phyloP scores from a whole-genome alignment of 53 echinoderm and acorn worm genomes.

The Astropecten irregularis region DNA sequence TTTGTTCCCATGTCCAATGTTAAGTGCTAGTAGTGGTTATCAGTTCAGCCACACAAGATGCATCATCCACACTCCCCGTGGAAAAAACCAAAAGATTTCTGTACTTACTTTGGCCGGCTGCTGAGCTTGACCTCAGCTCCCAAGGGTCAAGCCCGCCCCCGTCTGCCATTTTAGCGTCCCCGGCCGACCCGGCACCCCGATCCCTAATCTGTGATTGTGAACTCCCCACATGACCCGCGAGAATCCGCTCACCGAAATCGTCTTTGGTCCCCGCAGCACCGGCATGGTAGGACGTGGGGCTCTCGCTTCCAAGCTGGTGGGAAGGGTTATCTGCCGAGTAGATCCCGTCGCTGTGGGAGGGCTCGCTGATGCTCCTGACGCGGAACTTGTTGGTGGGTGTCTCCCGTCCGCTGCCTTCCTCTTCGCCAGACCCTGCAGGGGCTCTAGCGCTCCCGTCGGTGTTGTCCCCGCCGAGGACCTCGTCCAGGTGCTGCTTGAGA shows the following conservation, averaged over 20 bases:
- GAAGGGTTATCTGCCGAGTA: conserved; percentile 47
- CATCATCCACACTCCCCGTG: neutral
- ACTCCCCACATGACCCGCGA: conserved; percentile 77
- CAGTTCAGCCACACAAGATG: conserved; percentile 1
- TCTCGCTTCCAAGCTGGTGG: conserved; percentile 14
- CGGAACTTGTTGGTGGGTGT: conserved; percentile 41
- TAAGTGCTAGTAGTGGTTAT: conserved; percentile 5
- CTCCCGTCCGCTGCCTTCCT: conserved; percentile 19
- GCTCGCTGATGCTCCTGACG: conserved; percentile 18
- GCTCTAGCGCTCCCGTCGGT: conserved; percentile 32
- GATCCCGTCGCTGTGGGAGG: neutral
- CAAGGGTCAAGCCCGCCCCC: conserved; percentile 71
- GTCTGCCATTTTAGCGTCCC: conserved; percentile 20
- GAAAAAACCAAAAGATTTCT: neutral
- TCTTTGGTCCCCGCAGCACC: conserved; percentile 2
- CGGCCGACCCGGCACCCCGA: conserved; percentile 29
- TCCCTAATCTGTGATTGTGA: conserved; percentile 48
- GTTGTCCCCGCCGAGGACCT: conserved; percentile 84
- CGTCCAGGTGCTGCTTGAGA: conserved; percentile 86
- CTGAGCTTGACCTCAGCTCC: conserved; percentile 63
- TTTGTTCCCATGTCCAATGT: neutral
- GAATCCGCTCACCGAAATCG: conserved; percentile 73
- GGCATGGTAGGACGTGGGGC: conserved; percentile 15
- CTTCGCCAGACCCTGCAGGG: neutral
- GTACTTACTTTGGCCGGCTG: conserved; percentile 41